Evolutionary conservation across 2,113 vertebrate species (phyloP), one percentile per base, ranked within the genome.

Genomic region (Limnothrissa miodon): DNA sequence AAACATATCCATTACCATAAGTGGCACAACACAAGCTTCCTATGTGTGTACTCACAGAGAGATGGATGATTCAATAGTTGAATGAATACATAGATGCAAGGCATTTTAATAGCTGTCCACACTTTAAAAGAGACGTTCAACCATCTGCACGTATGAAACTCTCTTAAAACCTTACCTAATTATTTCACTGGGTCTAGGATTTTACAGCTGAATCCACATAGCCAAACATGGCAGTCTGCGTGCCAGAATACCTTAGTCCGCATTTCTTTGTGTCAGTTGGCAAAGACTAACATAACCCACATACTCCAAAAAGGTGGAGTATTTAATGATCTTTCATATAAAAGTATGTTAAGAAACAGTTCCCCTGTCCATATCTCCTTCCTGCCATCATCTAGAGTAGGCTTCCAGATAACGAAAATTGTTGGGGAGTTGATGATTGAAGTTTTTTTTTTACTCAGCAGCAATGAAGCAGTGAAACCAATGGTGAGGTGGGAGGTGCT

Each of bases 381-480:
- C 21, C 19, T 21, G 48, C 48, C 1, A 53, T 53, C 48, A 53
- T 53, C 2, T 53, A 17, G 46, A 48, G 19, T 21, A 53, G 0
- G 0, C 17, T 19, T 15, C 17, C 21, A 5, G 17, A n/a, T n/a
- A n/a, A n/a, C 0, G 48, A 53, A 2, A 33, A 11, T 3, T 70
- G 29, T 33, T 10, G 62, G 9, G 62, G 93, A 93, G 93, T 62
- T 79, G 36, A 78, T 80, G 83, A 48, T 48, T 80, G 81, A 87
- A n/a, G n/a, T n/a, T n/a, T n/a, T n/a, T n/a, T n/a, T 62, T 48
- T 11, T 48, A 39, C 59, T 80, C 45, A 79, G 82, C 56, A 21
- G 80, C 39, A 80, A 46, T 21, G 19, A 56, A 21, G 25, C 4
- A 13, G 33, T 9, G 25, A n/a, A n/a, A n/a, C n/a, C n/a, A n/a